Base-by-base conservation (phyloP, 2,113 vertebrate species). In the Promerops cafer region DNA sequence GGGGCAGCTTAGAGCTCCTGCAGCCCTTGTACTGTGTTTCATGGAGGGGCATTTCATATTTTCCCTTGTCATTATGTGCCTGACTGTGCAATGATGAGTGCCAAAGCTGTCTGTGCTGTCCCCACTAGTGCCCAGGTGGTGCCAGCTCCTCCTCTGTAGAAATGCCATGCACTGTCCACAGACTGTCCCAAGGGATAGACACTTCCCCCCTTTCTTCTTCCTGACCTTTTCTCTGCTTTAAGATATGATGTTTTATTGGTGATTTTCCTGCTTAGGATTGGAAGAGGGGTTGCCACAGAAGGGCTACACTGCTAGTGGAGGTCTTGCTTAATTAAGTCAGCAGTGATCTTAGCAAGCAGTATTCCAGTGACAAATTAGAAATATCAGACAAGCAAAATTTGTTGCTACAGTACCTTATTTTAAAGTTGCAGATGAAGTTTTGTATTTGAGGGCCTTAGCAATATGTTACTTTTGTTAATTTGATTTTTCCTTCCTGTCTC, bases 101-200 rank as follows among this genome's bases (percentile, higher is more conserved):
- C 19, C 35, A 9, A 6, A 30, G 39, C 5, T 13, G 2, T 7
- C 27, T 45, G 47, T 33, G 18, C 30, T 23, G 68, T 3, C 30
- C 42, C 5, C 0, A 4, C 28, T 7, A 7, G 57, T 26, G 69
- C 26, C 49, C 76, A 28, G 15, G 37, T 2, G 5, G 21, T 15
- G 27, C 20, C 35, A 33, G 0, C 17, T 52, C 20, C 35, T 81
- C 28, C 26, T 44, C 42, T 40, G 0, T 0, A 45, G 74, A 54
- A 54, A 26, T 9, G 10, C 52, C 0, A 0, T 5, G n/a, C 2
- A 3, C 49, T 35, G 21, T 50, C 35, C 21, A 16, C 1, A 5
- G 2, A n/a, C 35, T 74, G 31, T 56, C 39, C 28, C 16, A 16
- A 35, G n/a, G 52, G 5, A 50, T 31, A 15, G 28, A 13, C 33